Percentiles rank a stretch among this genome's conserved stretches.
Conservation (phyloP, 2,888 invertebrate genomes). For the Parascotia fuliginaria region DNA sequence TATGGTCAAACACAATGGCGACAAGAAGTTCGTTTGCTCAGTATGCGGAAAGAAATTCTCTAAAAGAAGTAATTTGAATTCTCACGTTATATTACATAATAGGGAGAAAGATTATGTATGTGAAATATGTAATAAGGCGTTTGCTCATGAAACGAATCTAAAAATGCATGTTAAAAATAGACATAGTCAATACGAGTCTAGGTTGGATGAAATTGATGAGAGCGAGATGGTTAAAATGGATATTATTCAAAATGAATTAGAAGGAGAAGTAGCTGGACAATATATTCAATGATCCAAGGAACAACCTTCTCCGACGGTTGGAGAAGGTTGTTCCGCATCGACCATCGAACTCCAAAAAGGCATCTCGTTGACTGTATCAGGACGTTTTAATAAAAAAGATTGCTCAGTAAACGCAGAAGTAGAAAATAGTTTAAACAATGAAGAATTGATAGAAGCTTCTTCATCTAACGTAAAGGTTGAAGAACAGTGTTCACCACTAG, state of each 20-base stretch:
- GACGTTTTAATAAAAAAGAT: not conserved
- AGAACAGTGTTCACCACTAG: not conserved
- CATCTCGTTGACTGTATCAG: not conserved
- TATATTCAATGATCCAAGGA: constrained; percentile 35
- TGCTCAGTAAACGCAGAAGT: not conserved
- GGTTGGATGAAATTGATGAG: constrained; percentile 48
- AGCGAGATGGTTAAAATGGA: constrained; percentile 62
- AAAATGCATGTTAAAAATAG: constrained; percentile 63
- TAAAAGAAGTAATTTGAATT: constrained; percentile 86
- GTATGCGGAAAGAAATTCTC: constrained; percentile 87
- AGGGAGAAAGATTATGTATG: constrained; percentile 82
- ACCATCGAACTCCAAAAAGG: not conserved
- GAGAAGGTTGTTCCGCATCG: constrained; percentile 6
- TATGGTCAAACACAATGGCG: constrained; percentile 83
- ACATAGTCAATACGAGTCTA: constrained; percentile 50
- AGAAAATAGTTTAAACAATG: not conserved
- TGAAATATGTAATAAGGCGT: constrained; percentile 82
- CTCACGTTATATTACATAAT: constrained; percentile 85
- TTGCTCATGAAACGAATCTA: constrained; percentile 72
- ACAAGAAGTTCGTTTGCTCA: constrained; percentile 84
- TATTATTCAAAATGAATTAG: constrained; percentile 60
- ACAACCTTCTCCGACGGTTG: constrained; percentile 6
- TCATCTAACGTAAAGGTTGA: not conserved
- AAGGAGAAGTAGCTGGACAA: constrained; percentile 51
- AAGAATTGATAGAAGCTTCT: not conserved